These are phyloP conservation scores for Mesitornis unicolor DNA, from an alignment of 2,113 vertebrate genomes.

Conservation along the genomic window DNA sequence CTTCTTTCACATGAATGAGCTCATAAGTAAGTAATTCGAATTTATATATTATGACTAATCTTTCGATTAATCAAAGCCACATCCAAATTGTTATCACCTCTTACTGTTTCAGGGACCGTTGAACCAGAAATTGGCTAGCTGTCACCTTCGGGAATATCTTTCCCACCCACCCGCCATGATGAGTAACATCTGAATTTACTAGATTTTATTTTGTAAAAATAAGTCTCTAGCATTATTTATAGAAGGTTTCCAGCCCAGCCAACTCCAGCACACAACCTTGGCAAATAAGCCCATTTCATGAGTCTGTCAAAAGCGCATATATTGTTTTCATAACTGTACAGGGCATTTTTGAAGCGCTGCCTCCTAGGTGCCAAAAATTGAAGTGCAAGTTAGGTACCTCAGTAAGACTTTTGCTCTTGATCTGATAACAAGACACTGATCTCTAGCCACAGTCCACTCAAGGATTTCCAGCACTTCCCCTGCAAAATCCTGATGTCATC, in stretches of 20 bases:
- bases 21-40: neutral
- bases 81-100: neutral
- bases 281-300: neutral
- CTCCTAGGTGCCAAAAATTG: neutral
- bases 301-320: neutral
- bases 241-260: neutral
- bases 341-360: neutral
- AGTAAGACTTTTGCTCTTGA: neutral
- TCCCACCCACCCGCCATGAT: neutral
- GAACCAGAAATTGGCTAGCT: neutral
- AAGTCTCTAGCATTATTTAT: slow-evolving; percentile 4
- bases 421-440: neutral
- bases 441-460: neutral
- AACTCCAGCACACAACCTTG: neutral
- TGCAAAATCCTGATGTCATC: neutral
- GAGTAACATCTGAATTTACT: slow-evolving; percentile 40
- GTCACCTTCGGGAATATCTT: neutral
- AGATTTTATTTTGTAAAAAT: slow-evolving; percentile 8
- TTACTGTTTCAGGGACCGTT: neutral
- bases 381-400: neutral
- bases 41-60: neutral
- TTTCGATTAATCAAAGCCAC: slow-evolving; percentile 14
- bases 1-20: neutral
- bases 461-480: neutral
- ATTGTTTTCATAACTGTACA: neutral